Evolutionary conservation across 2,113 vertebrate species (phyloP), one percentile per base, ranked within the genome.

Genomic region (Agapornis roseicollis): DNA sequence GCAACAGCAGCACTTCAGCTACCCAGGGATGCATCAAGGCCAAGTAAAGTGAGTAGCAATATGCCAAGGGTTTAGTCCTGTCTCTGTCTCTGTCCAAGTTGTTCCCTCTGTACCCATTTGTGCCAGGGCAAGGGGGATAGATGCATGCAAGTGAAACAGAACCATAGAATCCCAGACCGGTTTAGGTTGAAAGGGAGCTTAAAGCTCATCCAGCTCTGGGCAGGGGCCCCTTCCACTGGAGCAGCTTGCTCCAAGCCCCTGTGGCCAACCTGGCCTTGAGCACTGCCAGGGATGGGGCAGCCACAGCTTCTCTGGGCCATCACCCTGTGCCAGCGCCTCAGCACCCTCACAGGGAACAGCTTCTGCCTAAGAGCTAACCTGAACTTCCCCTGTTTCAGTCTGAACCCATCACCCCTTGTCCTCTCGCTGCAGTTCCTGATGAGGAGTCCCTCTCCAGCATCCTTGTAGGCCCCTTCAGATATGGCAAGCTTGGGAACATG

Each of bases 1-100:
- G 60, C 99, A 96, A 5, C 98, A 98, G 72, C 98, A 98, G 90
- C 96, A 98, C 15, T 99, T 99, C 98, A 98, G 89, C 98, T 99
- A 99, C 94, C 98, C 99, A 19, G 98, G 98, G 16, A 60, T 98
- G 74, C 98, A 98, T 94, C 98, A 98, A 42, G 91, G 97, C 2
- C 97, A 96, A 64, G 97, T 98, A 22, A 99, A 99, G 99, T 99
- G 94, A 98, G 99, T 98, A 33, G 33, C 24, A 33, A 16, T 23
- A 31, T 87, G 63, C 49, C 73, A 84, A 84, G 64, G 20, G 5
- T 25, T 89, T 42, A 22, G 46, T 60, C 18, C 23, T 73, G 25
- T 20, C 22, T 61, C 41, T 53, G 25, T 66, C 53, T 61, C 41
- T 53, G 25, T 66, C 53, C 47, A n/a, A 0, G 7, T 8, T 10